These are phyloP conservation scores for Origma solitaria DNA, from an alignment of 2,113 vertebrate genomes.

Conservation along the genomic window DNA sequence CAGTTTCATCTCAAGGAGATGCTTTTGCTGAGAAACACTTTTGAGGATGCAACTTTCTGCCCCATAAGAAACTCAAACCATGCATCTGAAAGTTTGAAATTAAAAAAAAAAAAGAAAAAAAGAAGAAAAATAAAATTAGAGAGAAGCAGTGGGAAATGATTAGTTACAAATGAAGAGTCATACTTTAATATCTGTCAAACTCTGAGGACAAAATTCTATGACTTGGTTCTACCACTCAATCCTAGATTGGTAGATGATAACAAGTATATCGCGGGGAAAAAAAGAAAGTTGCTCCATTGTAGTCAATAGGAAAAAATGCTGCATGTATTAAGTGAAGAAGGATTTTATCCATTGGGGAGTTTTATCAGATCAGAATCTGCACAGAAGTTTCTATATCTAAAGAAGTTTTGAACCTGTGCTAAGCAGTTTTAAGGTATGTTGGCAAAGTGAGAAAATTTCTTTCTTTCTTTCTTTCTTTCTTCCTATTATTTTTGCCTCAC, in stretches of 20 bases:
- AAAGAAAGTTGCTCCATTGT: accelerated
- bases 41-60: background rate
- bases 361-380: background rate
- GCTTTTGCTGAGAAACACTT: background rate
- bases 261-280: accelerated
- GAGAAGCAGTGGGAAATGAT: background rate
- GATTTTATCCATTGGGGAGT: background rate
- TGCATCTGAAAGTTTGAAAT: background rate
- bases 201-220: background rate
- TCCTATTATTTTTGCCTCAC: accelerated
- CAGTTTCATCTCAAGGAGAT: background rate
- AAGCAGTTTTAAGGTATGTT: background rate
- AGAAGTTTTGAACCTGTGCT: background rate
- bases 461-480: background rate
- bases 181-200: background rate
- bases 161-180: background rate
- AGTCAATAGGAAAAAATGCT: background rate
- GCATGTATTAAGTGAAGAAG: background rate
- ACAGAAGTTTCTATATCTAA: background rate
- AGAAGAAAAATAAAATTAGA: background rate
- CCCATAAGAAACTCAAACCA: background rate
- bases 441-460: background rate
- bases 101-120: background rate
- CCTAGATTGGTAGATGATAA: background rate
- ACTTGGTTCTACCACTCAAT: background rate